Evolutionary conservation across 2,113 vertebrate genomes (phyloP).

Genomic region (Antigone vipio): DNA sequence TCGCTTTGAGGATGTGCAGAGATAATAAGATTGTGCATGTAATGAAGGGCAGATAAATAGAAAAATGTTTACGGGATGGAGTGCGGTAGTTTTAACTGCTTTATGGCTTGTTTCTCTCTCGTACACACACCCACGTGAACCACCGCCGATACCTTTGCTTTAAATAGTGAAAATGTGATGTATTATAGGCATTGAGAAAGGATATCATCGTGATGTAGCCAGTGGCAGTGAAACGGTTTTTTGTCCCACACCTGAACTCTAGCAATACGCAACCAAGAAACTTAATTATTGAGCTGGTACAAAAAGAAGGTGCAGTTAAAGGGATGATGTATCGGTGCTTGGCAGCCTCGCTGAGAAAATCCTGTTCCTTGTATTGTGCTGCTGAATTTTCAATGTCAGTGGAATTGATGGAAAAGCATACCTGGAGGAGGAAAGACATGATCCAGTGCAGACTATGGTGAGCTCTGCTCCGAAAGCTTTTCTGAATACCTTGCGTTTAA

Average conservation of each 20-base stretch:
- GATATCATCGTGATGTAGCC: not conserved
- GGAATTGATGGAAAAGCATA: not conserved
- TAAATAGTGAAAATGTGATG: not conserved
- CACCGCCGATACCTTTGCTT: not conserved
- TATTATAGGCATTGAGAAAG: not conserved
- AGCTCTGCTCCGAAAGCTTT: not conserved
- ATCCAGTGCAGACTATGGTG: not conserved
- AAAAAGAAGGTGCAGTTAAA: not conserved
- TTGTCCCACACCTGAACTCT: conserved; percentile 1
- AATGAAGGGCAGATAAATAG: conserved; percentile 77
- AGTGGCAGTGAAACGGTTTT: not conserved
- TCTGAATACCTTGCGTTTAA: not conserved
- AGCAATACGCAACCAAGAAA: not conserved
- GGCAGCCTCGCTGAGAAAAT: not conserved
- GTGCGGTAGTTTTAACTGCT: conserved; percentile 43
- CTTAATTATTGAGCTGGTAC: not conserved
- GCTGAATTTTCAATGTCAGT: not conserved
- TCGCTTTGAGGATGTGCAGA: conserved; percentile 71
- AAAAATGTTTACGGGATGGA: conserved; percentile 67
- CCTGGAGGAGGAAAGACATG: not conserved
- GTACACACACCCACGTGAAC: not conserved
- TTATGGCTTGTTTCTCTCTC: conserved; percentile 23
- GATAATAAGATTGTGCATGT: conserved; percentile 75
- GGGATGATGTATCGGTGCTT: not conserved
- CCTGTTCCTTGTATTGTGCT: not conserved